Percentiles rank a stretch among this genome's conserved stretches.
These are phyloP conservation scores for Drosophila leontia DNA, from an alignment of 1,140 invertebrate genomes.

Conservation along the genomic window DNA sequence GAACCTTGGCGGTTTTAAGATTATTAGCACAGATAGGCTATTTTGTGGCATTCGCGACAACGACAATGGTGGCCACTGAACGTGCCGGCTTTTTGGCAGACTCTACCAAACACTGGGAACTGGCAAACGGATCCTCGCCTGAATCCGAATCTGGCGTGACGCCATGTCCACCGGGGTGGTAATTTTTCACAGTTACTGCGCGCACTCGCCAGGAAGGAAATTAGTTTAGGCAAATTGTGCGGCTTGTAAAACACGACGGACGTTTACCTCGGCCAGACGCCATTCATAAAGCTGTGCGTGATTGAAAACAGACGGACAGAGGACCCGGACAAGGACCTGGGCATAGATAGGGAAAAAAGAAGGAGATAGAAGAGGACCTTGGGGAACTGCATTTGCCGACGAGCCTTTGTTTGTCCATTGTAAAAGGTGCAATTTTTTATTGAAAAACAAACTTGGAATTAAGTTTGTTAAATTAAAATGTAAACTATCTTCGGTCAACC, in stretches of 20 bases:
- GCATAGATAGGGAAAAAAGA: background rate
- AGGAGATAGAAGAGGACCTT: background rate
- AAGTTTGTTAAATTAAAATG: slow-evolving; percentile 14
- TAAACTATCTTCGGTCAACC: slow-evolving; percentile 32
- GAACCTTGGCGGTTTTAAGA: slow-evolving; percentile 77
- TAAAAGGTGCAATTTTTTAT: slow-evolving; percentile 72
- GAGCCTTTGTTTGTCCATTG: slow-evolving; percentile 24
- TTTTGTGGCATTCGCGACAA: slow-evolving; percentile 70
- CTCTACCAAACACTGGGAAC: slow-evolving; percentile 2
- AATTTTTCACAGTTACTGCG: slow-evolving; percentile 72
- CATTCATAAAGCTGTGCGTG: slow-evolving; percentile 75
- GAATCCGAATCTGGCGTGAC: slow-evolving; percentile 32
- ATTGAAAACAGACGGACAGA: slow-evolving; percentile 60
- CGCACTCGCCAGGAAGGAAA: slow-evolving; percentile 59
- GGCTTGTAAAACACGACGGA: slow-evolving; percentile 78
- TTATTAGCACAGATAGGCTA: slow-evolving; percentile 81
- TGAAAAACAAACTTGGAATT: slow-evolving; percentile 22
- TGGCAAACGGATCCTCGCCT: slow-evolving; percentile 7
- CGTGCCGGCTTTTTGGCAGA: slow-evolving; percentile 41
- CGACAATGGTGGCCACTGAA: slow-evolving; percentile 50
- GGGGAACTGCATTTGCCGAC: slow-evolving; percentile 22
- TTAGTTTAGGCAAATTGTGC: slow-evolving; percentile 83
- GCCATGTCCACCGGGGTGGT: slow-evolving; percentile 54
- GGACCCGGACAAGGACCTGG: slow-evolving; percentile 7
- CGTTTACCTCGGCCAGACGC: slow-evolving; percentile 54